A percentile compares a stretch with the other conserved stretches of the same genome.
Conservation (phyloP, 1,140 invertebrate species). For the Yoshiicerus persimilis region DNA sequence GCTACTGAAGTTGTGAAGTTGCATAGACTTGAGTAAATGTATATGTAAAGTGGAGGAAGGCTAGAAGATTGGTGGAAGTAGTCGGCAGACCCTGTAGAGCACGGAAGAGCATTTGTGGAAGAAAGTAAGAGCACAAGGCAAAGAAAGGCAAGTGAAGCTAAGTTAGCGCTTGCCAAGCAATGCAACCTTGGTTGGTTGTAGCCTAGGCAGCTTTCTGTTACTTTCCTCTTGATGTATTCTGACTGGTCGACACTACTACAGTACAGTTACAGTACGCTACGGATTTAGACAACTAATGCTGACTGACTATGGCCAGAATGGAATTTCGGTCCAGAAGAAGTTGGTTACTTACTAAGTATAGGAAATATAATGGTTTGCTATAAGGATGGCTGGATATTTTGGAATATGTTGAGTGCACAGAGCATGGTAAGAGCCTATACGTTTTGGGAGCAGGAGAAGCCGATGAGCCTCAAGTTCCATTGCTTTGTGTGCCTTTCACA, state of each 20-base stretch:
- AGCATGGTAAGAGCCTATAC: no score
- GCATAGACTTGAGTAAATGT: no score
- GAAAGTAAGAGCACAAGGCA: neutral
- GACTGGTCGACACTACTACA: neutral
- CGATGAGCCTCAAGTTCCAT: neutral
- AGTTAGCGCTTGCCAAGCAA: neutral
- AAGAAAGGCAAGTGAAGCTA: neutral
- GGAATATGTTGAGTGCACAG: neutral
- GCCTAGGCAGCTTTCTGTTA: neutral
- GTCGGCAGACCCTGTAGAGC: neutral
- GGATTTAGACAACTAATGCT: neutral
- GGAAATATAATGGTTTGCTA: neutral
- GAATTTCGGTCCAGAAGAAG: neutral
- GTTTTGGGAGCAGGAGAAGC: no score
- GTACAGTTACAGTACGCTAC: neutral
- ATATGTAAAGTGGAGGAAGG: no score
- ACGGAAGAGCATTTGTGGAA: neutral
- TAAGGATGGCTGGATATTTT: neutral
- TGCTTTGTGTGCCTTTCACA: neutral
- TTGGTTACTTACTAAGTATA: neutral
- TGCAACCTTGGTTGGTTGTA: neutral
- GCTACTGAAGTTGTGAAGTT: no score
- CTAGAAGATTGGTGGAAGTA: no score
- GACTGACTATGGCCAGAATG: neutral
- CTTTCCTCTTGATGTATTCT: neutral